Evolutionary conservation across 2,888 invertebrate genomes (phyloP), one percentile per base, ranked within the genome.

Genomic region (Leptinotarsa rubiginosa): DNA sequence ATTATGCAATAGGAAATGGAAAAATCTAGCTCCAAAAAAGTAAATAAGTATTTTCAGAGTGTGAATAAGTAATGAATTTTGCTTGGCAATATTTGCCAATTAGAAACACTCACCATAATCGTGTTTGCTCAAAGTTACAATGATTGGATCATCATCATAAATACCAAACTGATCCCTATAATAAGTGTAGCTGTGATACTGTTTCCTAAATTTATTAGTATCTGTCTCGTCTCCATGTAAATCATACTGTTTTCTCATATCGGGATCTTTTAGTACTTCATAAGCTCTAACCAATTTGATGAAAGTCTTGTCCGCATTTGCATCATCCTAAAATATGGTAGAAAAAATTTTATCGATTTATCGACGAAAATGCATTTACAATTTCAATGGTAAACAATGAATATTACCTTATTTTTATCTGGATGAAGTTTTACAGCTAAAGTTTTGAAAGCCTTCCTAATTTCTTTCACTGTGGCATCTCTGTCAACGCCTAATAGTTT

Each of bases 251-350:
- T 93, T 93, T 72, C 95, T 89, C 76, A 92, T 90, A 73, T 94
- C 93, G 62, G 94, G 92, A 88, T 96, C 96, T 87, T 96, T 96
- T 16, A 97, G 87, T 2, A 94, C 93, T 87, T 97, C 96, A 88
- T 97, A 97, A 0, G 96, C 96, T 84, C 93, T 91, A 67, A 94
- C 95, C 65, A 96, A 90, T 88, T 92, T 92, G 41, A 96, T 87
- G 86, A 97, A 97, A 79, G 91, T 93, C 64, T 92, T 92, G 85
- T 95, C 94, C 12, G 94, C 93, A 69, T 92, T 89, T 72, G 91
- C 90, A 87, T 93, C 92, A 85, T 93, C 92, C 95, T 96, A 84
- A 50, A 88, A 84, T 22, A 2, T 18, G 31, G 15, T n/a, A n/a
- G 80, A 65, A 31, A 31, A 31, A 31, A 31, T 7, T 5, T 7